Evolutionary conservation across 2,797 vertebrate genomes (phyloP), one percentile per base, ranked within the genome.

Genomic region (Pteronotus mesoamericanus): DNA sequence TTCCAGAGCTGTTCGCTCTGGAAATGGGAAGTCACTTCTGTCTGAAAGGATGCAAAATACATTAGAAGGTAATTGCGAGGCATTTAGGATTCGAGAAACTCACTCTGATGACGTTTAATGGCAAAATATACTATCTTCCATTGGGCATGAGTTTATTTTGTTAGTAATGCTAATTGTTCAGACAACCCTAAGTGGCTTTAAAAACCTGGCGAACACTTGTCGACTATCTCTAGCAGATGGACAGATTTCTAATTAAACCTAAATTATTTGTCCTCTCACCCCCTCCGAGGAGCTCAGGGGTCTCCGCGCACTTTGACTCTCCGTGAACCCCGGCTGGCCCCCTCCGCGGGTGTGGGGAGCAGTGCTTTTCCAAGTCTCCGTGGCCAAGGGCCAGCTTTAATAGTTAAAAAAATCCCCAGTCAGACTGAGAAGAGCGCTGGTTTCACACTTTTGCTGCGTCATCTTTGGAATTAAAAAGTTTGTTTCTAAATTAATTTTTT

Each of bases 211-310:
- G 92, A 91, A 86, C 87, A 86, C 91, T 95, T 59, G 15, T 86
- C 92, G 96, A 82, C 90, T 96, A 92, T 89, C 71, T 94, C 92
- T 37, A 85, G 90, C 96, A 97, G 96, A 97, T 97, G 97, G 94
- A 95, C 90, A 97, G 89, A 96, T 94, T 97, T 92, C 95, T 97
- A 96, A 96, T 97, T 96, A 92, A 96, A 96, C 96, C 94, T 93
- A 95, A 97, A 97, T 97, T 97, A 97, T 97, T 97, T 95, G 84
- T 95, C 51, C 53, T 86, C 46, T 68, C n/a, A 82, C 80, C 93
- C 53, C 59, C 94, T 68, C 5, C 5, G 80, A 87, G 64, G 77
- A 83, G 84, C 71, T 64, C 37, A 14, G 82, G n/a, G 77, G 48
- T 85, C 66, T 51, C 11, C 11, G 44, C 0, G 6, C 34, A 61